Evolutionary conservation across 1,140 invertebrate genomes (phyloP).

Genomic region (Drosophila novamexicana): DNA sequence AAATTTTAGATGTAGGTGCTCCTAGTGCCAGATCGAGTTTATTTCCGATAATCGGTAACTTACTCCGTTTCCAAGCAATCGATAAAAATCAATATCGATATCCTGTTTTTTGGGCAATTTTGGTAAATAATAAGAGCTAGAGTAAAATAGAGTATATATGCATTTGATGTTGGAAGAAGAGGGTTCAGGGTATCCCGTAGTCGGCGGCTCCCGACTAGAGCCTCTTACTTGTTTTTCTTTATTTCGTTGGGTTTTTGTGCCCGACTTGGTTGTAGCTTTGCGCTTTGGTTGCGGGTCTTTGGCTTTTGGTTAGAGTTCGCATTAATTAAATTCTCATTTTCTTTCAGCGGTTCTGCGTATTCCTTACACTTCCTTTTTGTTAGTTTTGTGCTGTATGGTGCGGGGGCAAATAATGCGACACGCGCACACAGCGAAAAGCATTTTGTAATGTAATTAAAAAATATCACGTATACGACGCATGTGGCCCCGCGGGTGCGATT

Average conservation of each 20-base stretch:
- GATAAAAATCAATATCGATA: no score
- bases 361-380: constrained; percentile 24
- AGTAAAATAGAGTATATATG: no score
- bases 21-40: no score
- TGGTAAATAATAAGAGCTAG: no score
- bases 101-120: no score
- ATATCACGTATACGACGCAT: constrained; percentile 79
- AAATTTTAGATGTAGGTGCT: no score
- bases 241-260: background rate
- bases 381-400: constrained; percentile 21
- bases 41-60: no score
- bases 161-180: no score
- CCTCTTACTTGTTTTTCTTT: background rate
- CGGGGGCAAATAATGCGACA: constrained; percentile 62
- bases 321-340: constrained; percentile 76
- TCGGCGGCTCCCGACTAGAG: no score
- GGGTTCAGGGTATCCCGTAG: no score
- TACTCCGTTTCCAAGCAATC: no score
- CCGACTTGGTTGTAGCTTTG: constrained; percentile 1
- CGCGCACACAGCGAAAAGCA: constrained; percentile 42
- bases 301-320: constrained; percentile 28
- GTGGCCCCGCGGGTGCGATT: constrained; percentile 65
- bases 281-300: constrained; percentile 27
- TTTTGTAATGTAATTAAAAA: constrained; percentile 77
- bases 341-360: constrained; percentile 28